Conservation (phyloP, 2,888 invertebrate genomes). For the Steromphala cineraria region DNA sequence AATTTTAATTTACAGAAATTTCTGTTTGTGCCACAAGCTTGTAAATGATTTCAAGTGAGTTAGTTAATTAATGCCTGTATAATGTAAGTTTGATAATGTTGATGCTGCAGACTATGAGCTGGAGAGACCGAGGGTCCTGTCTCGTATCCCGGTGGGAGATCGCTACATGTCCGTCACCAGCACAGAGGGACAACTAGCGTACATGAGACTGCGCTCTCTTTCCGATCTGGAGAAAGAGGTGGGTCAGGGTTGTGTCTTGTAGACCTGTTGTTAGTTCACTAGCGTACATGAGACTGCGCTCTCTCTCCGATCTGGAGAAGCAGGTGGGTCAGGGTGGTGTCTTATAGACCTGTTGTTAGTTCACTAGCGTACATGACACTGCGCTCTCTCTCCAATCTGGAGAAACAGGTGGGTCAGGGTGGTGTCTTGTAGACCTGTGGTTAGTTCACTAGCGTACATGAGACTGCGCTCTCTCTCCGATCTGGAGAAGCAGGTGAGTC, state of each 20-base stretch:
- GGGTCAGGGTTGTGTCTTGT: background rate
- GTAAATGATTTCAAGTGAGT: background rate
- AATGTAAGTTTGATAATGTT: background rate
- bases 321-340: slow-evolving; percentile 60
- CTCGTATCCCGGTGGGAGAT: slow-evolving; percentile 54
- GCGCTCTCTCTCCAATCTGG: slow-evolving; percentile 53
- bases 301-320: slow-evolving; percentile 53
- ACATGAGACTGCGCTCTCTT: slow-evolving; percentile 63
- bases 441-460: slow-evolving; percentile 50
- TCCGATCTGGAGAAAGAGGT: slow-evolving; percentile 61
- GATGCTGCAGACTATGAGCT: slow-evolving; percentile 55
- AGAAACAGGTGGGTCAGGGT: slow-evolving; percentile 65
- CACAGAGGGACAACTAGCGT: slow-evolving; percentile 63
- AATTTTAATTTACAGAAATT: no score
- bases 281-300: slow-evolving; percentile 62
- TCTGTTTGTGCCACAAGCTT: no score
- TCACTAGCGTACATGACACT: slow-evolving; percentile 57
- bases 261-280: no score
- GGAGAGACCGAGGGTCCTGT: slow-evolving; percentile 57
- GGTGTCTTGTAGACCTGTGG: no score
- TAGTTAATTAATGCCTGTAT: no score
- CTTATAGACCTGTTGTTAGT: no score
- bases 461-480: slow-evolving; percentile 55
- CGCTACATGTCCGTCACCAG: slow-evolving; percentile 66
- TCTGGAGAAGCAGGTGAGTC: slow-evolving; percentile 62